These are phyloP conservation scores for Holotrichia oblita DNA, from an alignment of 1,140 invertebrate genomes.

Conservation along the genomic window DNA sequence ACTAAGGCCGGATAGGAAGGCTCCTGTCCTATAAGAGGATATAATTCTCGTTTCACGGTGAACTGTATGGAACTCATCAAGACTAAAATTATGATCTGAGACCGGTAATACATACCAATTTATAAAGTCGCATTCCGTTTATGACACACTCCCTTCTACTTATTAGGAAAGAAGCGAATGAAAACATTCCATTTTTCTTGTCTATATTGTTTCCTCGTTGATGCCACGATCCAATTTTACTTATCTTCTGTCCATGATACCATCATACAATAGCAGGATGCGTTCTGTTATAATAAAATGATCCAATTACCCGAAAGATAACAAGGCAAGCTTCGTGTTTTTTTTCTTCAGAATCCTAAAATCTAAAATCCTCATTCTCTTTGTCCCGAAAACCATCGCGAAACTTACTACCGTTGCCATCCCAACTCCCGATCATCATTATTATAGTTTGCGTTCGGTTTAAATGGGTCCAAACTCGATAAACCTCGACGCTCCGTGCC, in stretches of 20 bases:
- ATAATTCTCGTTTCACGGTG: too few relatives aligned
- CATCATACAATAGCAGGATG: neutral
- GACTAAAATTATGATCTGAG: too few relatives aligned
- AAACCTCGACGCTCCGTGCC: neutral
- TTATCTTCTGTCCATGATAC: neutral
- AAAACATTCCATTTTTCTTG: neutral
- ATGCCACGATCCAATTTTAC: neutral
- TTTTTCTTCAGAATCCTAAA: neutral
- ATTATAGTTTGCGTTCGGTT: slow-evolving; percentile 8
- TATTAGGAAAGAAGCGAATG: neutral
- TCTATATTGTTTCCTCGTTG: neutral
- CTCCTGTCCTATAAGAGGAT: too few relatives aligned
- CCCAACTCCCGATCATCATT: neutral
- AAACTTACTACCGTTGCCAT: neutral
- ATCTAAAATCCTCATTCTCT: neutral
- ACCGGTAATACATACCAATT: too few relatives aligned
- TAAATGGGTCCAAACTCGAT: slow-evolving; percentile 14
- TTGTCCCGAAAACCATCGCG: neutral
- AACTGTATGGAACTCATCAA: too few relatives aligned
- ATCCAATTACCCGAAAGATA: slow-evolving; percentile 4
- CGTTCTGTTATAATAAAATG: neutral
- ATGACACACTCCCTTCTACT: too few relatives aligned
- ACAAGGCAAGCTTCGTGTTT: neutral
- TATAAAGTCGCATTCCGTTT: too few relatives aligned
- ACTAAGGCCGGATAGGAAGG: too few relatives aligned